A percentile compares a stretch with the other conserved stretches of the same genome.
Evolutionary conservation across 2,113 vertebrate species (phyloP).

Genomic region (Syngnathus typhle): DNA sequence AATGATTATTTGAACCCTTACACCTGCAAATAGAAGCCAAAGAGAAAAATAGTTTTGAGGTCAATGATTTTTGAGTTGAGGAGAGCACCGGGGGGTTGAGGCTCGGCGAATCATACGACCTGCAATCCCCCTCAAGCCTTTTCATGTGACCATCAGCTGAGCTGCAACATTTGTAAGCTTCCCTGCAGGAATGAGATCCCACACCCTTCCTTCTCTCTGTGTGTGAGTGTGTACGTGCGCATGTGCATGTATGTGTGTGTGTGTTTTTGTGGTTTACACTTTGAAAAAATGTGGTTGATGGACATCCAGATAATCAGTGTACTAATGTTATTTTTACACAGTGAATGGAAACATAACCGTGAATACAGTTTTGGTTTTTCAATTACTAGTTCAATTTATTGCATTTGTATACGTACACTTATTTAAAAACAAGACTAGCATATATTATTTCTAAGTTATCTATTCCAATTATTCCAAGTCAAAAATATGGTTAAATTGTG

Average conservation of each 20-base stretch:
- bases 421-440: neutral
- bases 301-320: neutral
- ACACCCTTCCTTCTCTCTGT: conserved; percentile 9
- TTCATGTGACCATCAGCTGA: conserved; percentile 97
- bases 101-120: conserved; percentile 73
- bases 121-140: conserved; percentile 76
- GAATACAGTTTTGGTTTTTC: neutral
- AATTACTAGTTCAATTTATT: too few relatives aligned
- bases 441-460: neutral
- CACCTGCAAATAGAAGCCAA: neutral
- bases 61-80: conserved; percentile 8
- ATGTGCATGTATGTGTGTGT: neutral
- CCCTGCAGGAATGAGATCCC: conserved; percentile 52
- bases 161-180: conserved; percentile 59
- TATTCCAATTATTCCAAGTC: neutral
- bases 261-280: conserved; percentile 3
- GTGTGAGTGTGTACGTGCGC: conserved; percentile 5
- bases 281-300: neutral
- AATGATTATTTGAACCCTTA: neutral
- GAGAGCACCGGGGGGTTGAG: conserved; percentile 37
- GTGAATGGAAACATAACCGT: neutral
- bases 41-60: conserved; percentile 1
- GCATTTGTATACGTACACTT: neutral
- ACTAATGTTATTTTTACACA: neutral
- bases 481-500: neutral